These are phyloP conservation scores for Drosophila rhopaloa DNA, from an alignment of 1,140 invertebrate genomes.

Conservation along the genomic window DNA sequence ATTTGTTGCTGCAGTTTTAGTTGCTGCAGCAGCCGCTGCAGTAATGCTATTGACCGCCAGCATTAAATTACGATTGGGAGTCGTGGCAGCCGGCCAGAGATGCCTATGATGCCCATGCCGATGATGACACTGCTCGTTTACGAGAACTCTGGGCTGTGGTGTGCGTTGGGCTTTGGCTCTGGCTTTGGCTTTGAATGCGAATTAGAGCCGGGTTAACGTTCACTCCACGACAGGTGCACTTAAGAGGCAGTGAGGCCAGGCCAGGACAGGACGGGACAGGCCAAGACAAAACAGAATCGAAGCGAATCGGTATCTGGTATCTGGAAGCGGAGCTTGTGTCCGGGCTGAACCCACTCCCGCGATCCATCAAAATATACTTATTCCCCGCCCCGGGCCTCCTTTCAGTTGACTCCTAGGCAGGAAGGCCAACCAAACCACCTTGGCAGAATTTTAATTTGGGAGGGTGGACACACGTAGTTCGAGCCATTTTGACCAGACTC, in stretches of 20 bases:
- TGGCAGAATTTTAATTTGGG: no score
- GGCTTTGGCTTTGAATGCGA: conserved; percentile 21
- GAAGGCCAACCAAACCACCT: no score
- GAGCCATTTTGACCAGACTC: no score
- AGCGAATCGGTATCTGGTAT: background rate
- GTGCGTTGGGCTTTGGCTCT: conserved; percentile 4
- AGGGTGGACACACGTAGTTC: no score
- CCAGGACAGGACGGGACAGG: background rate
- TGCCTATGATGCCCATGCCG: conserved; percentile 18
- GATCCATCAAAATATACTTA: conserved; percentile 7
- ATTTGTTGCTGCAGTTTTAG: conserved; percentile 52
- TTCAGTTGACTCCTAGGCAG: no score
- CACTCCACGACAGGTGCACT: conserved; percentile 29
- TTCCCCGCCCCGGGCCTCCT: background rate
- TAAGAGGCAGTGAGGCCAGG: conserved; percentile 1
- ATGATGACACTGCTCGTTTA: conserved; percentile 49
- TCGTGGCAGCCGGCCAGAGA: conserved; percentile 40
- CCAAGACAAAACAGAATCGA: conserved; percentile 8
- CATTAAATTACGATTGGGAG: conserved; percentile 69
- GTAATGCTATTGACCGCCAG: conserved; percentile 74
- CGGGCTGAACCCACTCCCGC: conserved; percentile 1
- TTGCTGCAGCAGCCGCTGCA: conserved; percentile 13
- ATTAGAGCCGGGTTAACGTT: conserved; percentile 11
- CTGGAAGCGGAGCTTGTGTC: background rate
- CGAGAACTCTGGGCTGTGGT: conserved; percentile 12